Base-by-base conservation (phyloP, 2,797 vertebrate species). In the Aulostomus chinensis region DNA sequence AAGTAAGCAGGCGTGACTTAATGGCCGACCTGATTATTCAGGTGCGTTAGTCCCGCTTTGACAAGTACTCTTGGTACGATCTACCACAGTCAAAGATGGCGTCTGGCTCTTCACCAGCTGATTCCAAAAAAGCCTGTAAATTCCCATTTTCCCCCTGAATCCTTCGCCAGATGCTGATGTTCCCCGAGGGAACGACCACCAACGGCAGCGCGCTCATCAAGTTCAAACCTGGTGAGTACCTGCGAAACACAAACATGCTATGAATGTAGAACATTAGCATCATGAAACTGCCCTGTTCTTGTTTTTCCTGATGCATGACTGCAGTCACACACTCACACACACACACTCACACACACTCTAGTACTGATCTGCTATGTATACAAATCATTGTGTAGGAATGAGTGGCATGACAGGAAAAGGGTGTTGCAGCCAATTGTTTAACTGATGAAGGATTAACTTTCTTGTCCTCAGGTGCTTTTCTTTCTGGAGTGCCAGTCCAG, bases 401-500 rank as follows among this genome's bases (percentile, higher is more conserved):
- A 59, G 1, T 5, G 38, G 60, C 24, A 43, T 56, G 42, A 30
- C 7, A 13, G 3, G 8, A 16, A 22, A 14, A 14, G 52, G 64
- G 62, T 2, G 50, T 6, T 18, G 47, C 51, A 7, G 15, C 35
- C 1, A 9, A 4, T 20, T 43, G 39, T 38, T 16, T 21, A 5
- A 6, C 11, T 32, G 1, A n/a, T 12, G n/a, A 7, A 14, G 18
- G 51, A 39, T 13, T 3, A 5, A 28, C 8, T 18, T 8, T 9
- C 7, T 58, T 41, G 11, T 38, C 18, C 3, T 25, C 73, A 96
- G 95, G 95, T 83, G 95, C 94, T 21, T 96, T 96, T 64, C 84
- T 95, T 2, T 86, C 92, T 0, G 95, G 94, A 14, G 93, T 95
- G 28, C 93, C 95, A 0, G 89, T 96, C 43, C 95, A 96, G 68